Evolutionary conservation across 2,888 invertebrate species (phyloP), one percentile per base, ranked within the genome.

Genomic region (Anthophora plumipes): DNA sequence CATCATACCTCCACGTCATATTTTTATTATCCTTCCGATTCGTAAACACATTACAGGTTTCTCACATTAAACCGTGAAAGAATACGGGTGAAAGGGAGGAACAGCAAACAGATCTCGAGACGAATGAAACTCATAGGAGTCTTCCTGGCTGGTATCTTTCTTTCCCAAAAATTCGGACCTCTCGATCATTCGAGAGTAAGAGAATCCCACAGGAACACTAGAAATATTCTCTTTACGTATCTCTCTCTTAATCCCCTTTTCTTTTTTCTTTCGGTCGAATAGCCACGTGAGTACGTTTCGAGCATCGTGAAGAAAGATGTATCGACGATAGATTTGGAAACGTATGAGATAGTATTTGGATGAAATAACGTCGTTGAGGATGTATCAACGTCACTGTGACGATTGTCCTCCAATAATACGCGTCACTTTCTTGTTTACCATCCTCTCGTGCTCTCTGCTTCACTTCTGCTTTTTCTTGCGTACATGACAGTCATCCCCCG

Each of bases 31-130:
- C 59, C 46, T 46, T 61, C 60, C 78, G 81, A 59, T 77, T 79
- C 63, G 84, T 82, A 86, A 88, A 88, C 85, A 89, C 89, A 86
- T 89, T 90, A 91, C 89, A 88, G 83, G 87, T 77, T 88, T 89
- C 85, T 86, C 86, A 85, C 88, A 89, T 91, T 90, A 90, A 80
- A 79, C 63, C 43, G 22, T 17, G 31, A 22, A 22, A 50, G n/a
- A 52, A 59, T 60, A 37, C 17, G 54, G 20, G 41, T 14, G 14
- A 37, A 64, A 61, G 83, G 64, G 73, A 72, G 83, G 82, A 78
- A 82, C 78, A 68, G 73, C 82, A 68, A n/a, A 60, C 74, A 78
- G 74, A 67, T 1, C 1, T 50, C 72, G 66, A 46, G 43, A 64
- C 43, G 37, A 57, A 55, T n/a, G 73, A 52, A 78, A 57, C 54